A percentile compares a stretch with the other conserved stretches of the same genome.
Conservation (phyloP, 1,140 invertebrate species). For the Drosophila lacertosa region DNA sequence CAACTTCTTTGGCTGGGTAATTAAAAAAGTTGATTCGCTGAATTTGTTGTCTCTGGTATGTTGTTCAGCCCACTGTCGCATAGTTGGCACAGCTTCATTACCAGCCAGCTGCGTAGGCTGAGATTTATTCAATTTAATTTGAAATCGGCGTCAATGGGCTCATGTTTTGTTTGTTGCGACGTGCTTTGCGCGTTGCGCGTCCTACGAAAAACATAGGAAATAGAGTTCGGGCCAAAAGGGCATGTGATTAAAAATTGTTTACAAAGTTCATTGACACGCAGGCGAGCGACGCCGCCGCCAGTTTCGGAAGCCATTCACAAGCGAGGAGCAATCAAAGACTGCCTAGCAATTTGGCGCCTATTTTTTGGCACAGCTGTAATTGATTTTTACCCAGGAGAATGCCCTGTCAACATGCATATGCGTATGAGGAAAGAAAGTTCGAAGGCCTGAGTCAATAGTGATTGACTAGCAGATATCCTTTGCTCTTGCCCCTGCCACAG, state of each 20-base stretch:
- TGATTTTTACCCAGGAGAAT: slow-evolving; percentile 27
- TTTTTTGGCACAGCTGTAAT: slow-evolving; percentile 41
- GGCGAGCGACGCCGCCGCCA: slow-evolving; percentile 9
- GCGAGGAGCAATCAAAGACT: slow-evolving; percentile 42
- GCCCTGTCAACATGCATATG: slow-evolving; percentile 5
- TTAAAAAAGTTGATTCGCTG: no score
- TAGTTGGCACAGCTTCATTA: slow-evolving; percentile 57
- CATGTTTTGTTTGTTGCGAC: slow-evolving; percentile 17
- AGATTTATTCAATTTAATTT: slow-evolving; percentile 82
- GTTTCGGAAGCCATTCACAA: slow-evolving; percentile 43
- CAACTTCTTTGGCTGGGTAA: no score
- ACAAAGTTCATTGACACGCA: slow-evolving; percentile 75
- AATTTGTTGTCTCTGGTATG: no score
- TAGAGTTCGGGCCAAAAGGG: slow-evolving; percentile 31
- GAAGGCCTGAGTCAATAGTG: not conserved
- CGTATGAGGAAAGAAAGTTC: not conserved
- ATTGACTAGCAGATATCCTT: slow-evolving; percentile 9
- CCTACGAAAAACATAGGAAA: slow-evolving; percentile 8
- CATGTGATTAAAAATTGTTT: slow-evolving; percentile 81
- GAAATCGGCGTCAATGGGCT: slow-evolving; percentile 67
- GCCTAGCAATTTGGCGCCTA: slow-evolving; percentile 62
- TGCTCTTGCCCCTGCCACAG: no score
- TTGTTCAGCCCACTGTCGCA: slow-evolving; percentile 26
- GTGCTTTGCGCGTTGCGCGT: slow-evolving; percentile 1
- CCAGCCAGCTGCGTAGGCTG: slow-evolving; percentile 48